phyloP scores from a whole-genome alignment of 1,140 invertebrate species.

The Meloidogyne exigua region DNA sequence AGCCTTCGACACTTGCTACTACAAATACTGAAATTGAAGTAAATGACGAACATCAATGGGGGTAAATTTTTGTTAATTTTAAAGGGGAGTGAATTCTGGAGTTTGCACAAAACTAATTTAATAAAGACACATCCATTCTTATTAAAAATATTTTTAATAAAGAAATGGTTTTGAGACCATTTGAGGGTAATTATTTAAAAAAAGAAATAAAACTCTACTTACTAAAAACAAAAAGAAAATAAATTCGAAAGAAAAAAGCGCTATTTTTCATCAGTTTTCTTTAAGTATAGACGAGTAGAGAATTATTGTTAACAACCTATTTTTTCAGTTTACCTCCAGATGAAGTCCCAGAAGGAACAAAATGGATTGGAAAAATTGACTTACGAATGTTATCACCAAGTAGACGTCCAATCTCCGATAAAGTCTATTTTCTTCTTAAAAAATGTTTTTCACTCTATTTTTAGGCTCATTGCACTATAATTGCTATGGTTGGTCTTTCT shows the following conservation, averaged over 20 bases:
- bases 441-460: not conserved
- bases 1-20: conserved; percentile 14
- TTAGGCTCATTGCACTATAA: conserved; percentile 57
- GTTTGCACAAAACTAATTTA: too few species aligned
- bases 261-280: too few species aligned
- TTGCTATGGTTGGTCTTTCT: conserved; percentile 56
- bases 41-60: not conserved
- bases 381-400: conserved; percentile 28
- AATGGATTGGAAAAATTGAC: conserved; percentile 27
- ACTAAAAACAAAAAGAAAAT: too few species aligned
- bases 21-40: not conserved
- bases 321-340: conserved; percentile 17
- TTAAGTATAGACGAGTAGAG: too few species aligned
- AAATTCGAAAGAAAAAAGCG: too few species aligned
- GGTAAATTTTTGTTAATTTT: not conserved
- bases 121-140: too few species aligned
- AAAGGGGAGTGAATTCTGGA: too few species aligned
- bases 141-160: too few species aligned
- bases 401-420: conserved; percentile 29
- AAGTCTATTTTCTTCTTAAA: not conserved
- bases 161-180: too few species aligned
- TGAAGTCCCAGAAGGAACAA: conserved; percentile 26
- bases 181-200: too few species aligned
- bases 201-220: too few species aligned
- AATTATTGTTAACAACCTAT: too few species aligned